Base-by-base conservation (phyloP, 1,140 invertebrate species). In the Penaeus vannamei region DNA sequence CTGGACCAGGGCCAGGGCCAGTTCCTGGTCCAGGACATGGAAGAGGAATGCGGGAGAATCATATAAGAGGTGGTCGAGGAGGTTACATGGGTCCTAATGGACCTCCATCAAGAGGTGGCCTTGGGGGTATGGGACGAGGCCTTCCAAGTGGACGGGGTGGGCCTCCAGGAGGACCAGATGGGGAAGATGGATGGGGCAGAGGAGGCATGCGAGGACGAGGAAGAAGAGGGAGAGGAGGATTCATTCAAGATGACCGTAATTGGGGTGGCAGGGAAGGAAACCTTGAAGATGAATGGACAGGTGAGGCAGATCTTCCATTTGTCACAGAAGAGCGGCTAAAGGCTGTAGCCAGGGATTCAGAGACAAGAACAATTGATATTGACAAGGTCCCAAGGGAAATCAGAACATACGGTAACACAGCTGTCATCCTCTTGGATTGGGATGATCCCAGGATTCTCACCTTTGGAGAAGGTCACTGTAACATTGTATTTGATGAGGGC, bases 391-490 rank as follows among this genome's bases (percentile, higher is more conserved):
- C 95, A 0, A 94, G 97, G 91, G 97, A 98, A 92, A 96, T 99
- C 72, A 94, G 97, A 72, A 97, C 97, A 91, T 98, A 98, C 91
- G 96, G 96, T 32, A 95, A 96, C 62, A 96, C 95, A 4, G 97
- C 97, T 1, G 94, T 98, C 29, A 95, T 97, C 10, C 96, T 98
- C 91, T 95, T 97, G 94, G 95, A 95, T 53, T 96, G 95, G 94
- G 96, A 97, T 91, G 96, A 97, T 93, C 97, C 97, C 0, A 94
- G 96, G 85, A 97, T 98, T 92, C 96, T 98, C 69, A 95, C 95
- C 23, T 98, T 98, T 88, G 89, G 97, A 32, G 90, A 90, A 12
- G 92, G 92, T 14, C 46, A 91, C 29, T 91, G 90, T 32, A 92
- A 91, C 32, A 91, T 92, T 72, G 91, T 92, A 3, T 91, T 91